Conservation (phyloP, 2,888 invertebrate genomes). For the Hirtodrosophila duncani region DNA sequence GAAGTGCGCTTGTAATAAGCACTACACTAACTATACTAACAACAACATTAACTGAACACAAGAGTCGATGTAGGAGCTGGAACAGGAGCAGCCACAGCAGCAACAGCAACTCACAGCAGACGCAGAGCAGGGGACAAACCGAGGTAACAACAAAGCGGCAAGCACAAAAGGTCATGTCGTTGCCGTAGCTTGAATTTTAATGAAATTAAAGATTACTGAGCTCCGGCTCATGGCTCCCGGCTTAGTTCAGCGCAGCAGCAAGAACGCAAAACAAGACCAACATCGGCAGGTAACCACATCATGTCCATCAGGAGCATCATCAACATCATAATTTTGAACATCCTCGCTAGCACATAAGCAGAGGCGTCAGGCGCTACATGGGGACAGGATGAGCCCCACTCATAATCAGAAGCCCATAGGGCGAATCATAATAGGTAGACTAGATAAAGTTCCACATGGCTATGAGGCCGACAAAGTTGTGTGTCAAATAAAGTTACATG, state of each 20-base stretch:
- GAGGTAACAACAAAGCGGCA: constrained; percentile 12
- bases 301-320: no score
- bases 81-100: no score
- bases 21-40: constrained; percentile 41
- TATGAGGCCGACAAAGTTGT: no score
- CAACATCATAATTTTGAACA: constrained; percentile 19
- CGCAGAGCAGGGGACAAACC: background rate
- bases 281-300: no score
- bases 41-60: constrained; percentile 2
- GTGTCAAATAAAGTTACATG: no score
- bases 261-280: background rate
- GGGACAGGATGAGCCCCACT: no score
- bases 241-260: no score
- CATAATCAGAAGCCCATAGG: no score
- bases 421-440: no score
- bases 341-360: no score
- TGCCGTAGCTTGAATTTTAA: constrained; percentile 52
- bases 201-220: constrained; percentile 64
- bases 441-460: no score
- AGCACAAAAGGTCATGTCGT: constrained; percentile 36
- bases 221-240: constrained; percentile 37
- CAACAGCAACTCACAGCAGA: constrained; percentile 1
- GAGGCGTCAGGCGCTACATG: no score
- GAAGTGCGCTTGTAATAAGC: constrained; percentile 56
- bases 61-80: background rate